Evolutionary conservation across 2,113 vertebrate species (phyloP), one percentile per base, ranked within the genome.

Genomic region (Upupa epops): DNA sequence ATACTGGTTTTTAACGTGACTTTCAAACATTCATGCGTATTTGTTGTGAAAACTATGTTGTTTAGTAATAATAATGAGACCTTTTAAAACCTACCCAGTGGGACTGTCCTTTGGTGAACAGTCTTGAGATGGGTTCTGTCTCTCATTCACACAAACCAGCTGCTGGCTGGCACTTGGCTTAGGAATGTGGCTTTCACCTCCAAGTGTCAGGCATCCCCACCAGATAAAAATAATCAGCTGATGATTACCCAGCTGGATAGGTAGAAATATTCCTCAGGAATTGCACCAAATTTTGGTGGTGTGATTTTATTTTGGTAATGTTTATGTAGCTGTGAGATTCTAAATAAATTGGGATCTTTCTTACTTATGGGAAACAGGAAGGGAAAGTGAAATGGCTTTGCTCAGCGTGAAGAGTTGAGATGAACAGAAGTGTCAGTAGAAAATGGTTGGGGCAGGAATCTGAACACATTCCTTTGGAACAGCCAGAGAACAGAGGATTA

Each of bases 401-500:
- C 32, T 45, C 18, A 18, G 78, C 6, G 11, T 17, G 48, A 56
- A 64, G 65, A 81, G 78, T 40, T 20, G 2, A 46, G 65, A 36
- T 15, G 59, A 73, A 17, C 58, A 46, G 51, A 28, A 8, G 37
- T 11, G 25, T 42, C 66, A 51, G 71, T 6, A 31, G 71, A 51
- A 83, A 82, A 73, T 70, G 72, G 92, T 93, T 89, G 64, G 89
- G 83, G 68, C 83, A 93, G 78, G 78, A 88, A 56, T 72, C 84
- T 60, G 1, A 68, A 9, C 56, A 68, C 29, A 2, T 42, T 76
- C 25, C 86, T 72, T 52, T 54, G 71, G 87, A 64, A 93, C 6
- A 1, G 11, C 83, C 72, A n/a, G 74, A 85, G 89, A 93, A 74
- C 42, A 82, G 93, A 81, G 83, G 48, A 95, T 96, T 95, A 95